A percentile compares a stretch with the other conserved stretches of the same genome.
phyloP scores from a whole-genome alignment of 2,113 vertebrate species.

The Ophthalmolycus amberensis region DNA sequence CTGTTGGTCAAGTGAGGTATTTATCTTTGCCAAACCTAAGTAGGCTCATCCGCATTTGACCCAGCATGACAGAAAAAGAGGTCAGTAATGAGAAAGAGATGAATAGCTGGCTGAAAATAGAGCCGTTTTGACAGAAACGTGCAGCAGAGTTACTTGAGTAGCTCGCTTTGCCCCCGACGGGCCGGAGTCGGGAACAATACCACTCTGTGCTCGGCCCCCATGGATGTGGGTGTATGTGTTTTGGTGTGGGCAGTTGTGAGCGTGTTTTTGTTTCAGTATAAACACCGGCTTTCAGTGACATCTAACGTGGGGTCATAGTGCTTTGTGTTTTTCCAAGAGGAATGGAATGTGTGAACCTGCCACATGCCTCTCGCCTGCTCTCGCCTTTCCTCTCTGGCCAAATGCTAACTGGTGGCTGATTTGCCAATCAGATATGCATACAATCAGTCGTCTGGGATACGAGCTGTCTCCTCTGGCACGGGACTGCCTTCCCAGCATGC shows the following conservation, averaged over 20 bases:
- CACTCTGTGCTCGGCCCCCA: constrained; percentile 23
- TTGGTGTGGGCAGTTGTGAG: constrained; percentile 56
- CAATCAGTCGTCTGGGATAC: constrained; percentile 65
- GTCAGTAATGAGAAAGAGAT: constrained; percentile 72
- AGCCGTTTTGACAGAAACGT: constrained; percentile 49
- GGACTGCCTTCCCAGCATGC: constrained; percentile 62
- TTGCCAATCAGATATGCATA: constrained; percentile 73
- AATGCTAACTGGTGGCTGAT: constrained; percentile 58
- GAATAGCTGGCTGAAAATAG: constrained; percentile 66
- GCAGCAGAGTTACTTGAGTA: constrained; percentile 37
- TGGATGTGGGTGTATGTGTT: constrained; percentile 58
- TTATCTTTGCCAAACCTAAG: constrained; percentile 63
- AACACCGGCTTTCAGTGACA: constrained; percentile 58
- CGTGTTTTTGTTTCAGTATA: constrained; percentile 63
- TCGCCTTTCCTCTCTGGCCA: constrained; percentile 44
- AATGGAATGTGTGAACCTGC: constrained; percentile 59
- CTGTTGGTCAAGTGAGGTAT: constrained; percentile 55
- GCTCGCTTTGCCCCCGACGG: constrained; percentile 31
- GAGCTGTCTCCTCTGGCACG: constrained; percentile 55
- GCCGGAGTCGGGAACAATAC: constrained; percentile 40
- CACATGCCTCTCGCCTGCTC: constrained; percentile 26
- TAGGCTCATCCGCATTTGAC: constrained; percentile 74
- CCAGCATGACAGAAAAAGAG: constrained; percentile 71
- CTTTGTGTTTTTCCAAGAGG: constrained; percentile 63
- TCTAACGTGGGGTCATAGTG: constrained; percentile 47